Base-by-base conservation (phyloP, 2,113 vertebrate genomes). In the Gallinago undulata region DNA sequence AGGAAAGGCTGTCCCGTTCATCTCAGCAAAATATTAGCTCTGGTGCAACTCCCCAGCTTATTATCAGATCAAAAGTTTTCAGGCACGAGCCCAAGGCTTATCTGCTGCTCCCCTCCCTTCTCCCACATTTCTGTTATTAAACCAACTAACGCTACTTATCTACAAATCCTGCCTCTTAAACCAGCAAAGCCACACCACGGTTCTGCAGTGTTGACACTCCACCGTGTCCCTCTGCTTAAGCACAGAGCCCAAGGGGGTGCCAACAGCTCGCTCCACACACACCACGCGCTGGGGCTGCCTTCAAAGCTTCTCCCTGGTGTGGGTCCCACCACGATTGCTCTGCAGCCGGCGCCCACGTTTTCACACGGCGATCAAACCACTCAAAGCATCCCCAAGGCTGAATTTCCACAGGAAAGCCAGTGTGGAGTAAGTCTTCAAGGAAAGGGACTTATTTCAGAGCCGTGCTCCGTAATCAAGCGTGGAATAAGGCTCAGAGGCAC, bases 31-130 rank as follows among this genome's bases (percentile, higher is more conserved):
- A 7, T 28, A 78, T 3, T 3, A 43, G 35, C 50, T 73, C 35
- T 11, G 8, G 4, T 27, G 22, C 55, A 59, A 7, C 12, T 73
- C 85, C 90, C 80, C 27, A 21, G 57, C 63, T 70, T 2, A 6
- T 35, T 4, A 51, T 8, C 41, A 28, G 19, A 63, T 47, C 13
- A 66, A 19, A 77, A 59, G 15, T 31, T 6, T 10, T 28, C 86
- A 59, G 77, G 84, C 92, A 78, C 11, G 18, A 95, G 94, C 81
- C 92, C 84, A 64, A 6, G 79, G 87, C 59, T 97, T 93, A 70
- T 94, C 93, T 72, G 90, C 89, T 10, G 4, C 68, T 76, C 57
- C 43, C 70, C 67, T 94, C 93, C 96, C 91, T 95, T 45, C 93
- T 92, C 87, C 91, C 87, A 73, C 92, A 3, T 11, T 91, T 41